Conservation (phyloP, 2,797 vertebrate genomes). For the Rhinella marina region DNA sequence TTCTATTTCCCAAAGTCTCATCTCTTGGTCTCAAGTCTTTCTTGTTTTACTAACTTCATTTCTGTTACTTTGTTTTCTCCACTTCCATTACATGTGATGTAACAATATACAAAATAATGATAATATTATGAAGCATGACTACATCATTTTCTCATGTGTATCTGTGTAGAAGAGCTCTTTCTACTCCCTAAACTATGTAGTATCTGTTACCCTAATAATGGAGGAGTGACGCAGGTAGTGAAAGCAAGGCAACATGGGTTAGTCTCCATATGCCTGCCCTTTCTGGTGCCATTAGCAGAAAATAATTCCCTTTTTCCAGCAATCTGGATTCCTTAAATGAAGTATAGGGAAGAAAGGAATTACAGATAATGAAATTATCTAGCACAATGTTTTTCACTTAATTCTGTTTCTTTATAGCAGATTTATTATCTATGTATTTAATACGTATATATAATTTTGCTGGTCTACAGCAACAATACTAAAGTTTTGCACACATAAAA, state of each 20-base stretch:
- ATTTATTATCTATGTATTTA: not conserved
- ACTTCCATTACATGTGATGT: not conserved
- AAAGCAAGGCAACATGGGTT: not conserved
- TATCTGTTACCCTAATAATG: not conserved
- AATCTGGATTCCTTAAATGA: not conserved
- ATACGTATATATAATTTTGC: no score
- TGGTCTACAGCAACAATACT: no score
- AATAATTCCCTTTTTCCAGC: not conserved
- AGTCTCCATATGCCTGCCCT: not conserved
- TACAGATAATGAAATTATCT: not conserved
- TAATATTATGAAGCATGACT: not conserved
- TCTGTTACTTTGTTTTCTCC: not conserved
- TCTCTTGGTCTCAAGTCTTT: not conserved
- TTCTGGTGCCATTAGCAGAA: conserved; percentile 1
- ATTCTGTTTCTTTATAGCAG: not conserved
- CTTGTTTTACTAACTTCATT: not conserved
- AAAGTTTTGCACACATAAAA: no score
- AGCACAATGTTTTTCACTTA: not conserved
- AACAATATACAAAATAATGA: not conserved
- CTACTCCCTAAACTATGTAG: not conserved
- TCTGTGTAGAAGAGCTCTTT: not conserved
- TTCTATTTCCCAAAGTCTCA: not conserved
- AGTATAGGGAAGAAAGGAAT: not conserved
- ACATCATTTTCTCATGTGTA: not conserved
- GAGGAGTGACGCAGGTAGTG: not conserved